Evolutionary conservation across 2,888 invertebrate genomes (phyloP), one percentile per base, ranked within the genome.

Genomic region (Cerastis rubricosa): DNA sequence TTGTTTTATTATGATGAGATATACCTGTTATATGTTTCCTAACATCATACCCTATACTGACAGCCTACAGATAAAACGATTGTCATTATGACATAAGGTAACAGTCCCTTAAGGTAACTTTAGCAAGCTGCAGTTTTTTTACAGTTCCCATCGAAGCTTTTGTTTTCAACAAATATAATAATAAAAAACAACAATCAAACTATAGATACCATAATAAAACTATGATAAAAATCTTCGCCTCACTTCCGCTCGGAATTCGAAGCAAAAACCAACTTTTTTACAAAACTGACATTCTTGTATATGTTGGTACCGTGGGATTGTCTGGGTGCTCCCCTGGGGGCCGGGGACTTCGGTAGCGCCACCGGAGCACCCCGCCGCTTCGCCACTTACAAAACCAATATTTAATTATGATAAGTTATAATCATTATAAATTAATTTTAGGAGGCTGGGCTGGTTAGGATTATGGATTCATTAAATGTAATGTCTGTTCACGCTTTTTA

Each of bases 381-480:
- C 90, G 91, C 91, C 93, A 91, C 93, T 92, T 91, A 89, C 83
- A 81, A 89, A 86, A 90, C 88, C 87, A 89, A 89, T 90, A 90
- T 88, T 89, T 90, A 90, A 91, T 90, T 90, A 88, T 88, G 87
- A 89, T 87, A 86, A 87, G 87, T 86, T 85, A 88, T 91, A 87
- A 90, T 90, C 86, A 86, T 88, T 83, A 86, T 91, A 90, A 91
- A 90, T 91, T 90, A 90, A 87, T 87, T 87, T 89, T 85, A 86
- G 75, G 74, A 85, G 76, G 71, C 78, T 71, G 77, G 70, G 57
- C 47, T 70, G 71, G 67, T 80, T 76, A 71, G 83, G 72, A 49
- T 84, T 84, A 84, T 84, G 84, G 84, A 77, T 84, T 84, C 84
- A 84, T 84, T 84, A 84, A 81, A 84, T 43, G 72, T 84, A 80